Evolutionary conservation across 2,797 vertebrate genomes (phyloP), one percentile per base, ranked within the genome.

Genomic region (Megalops cyprinoides): DNA sequence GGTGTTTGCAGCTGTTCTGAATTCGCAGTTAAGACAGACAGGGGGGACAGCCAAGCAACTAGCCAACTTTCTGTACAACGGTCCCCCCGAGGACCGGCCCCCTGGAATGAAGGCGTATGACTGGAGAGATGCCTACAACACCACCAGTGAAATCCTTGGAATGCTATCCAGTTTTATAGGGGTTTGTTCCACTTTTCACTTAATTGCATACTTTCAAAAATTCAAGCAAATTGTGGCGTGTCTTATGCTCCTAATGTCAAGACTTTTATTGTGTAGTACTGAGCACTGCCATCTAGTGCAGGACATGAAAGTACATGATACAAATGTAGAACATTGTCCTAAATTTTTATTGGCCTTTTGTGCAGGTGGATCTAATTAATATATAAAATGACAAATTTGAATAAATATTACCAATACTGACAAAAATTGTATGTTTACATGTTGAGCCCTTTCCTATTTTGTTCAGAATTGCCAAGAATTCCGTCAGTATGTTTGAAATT

Each of bases 91-190:
- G 90, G 84, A 91, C 44, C 90, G 82, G 60, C 90, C 87, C 3
- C 82, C 62, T 1, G 88, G 81, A 84, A 81, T 88, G 89, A 90
- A 90, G 0, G 67, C 85, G 86, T 92, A 42, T 76, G 95, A 90
- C 95, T 98, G 98, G 92, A 90, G 91, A 76, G 56, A 96, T 0
- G 87, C 90, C 81, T 96, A 96, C 91, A 97, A 96, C 58, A 85
- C 94, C 87, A 95, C 95, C 0, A 93, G 93, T 60, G 84, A 90
- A 20, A 91, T 91, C 55, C 84, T 98, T 79, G 89, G 91, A 84
- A 95, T 94, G 4, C 90, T 98, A 51, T 96, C 96, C 34, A 93
- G 91, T 25, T 95, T 98, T 88, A 95, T 99, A 78, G 92, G 93
- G 88, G 98, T 99, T 86, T 87, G 96, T 81, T 46, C 23, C 2